Evolutionary conservation across 1,140 invertebrate species (phyloP).

Genomic region (Brachionus sp.): DNA sequence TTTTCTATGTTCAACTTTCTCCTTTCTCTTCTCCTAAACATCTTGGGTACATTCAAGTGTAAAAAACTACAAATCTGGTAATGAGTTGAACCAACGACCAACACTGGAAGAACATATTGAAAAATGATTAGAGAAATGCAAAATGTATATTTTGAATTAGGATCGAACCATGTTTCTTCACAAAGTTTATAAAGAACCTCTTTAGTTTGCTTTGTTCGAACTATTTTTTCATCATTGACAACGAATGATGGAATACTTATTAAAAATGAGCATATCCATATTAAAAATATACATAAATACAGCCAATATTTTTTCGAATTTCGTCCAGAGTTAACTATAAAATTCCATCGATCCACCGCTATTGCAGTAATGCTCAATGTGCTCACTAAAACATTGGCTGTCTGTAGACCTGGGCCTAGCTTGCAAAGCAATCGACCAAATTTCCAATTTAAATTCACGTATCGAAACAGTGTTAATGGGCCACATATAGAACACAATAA

Average conservation of each 20-base stretch:
- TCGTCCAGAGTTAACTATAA: constrained; percentile 16
- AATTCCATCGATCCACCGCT: constrained; percentile 68
- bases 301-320: background rate
- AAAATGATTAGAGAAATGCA: background rate
- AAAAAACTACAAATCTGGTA: constrained; percentile 32
- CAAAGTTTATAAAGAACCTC: constrained; percentile 21
- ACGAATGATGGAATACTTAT: constrained; percentile 27
- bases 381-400: constrained; percentile 79
- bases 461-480: background rate
- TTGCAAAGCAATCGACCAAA: constrained; percentile 67
- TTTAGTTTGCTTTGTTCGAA: background rate
- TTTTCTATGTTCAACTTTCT: background rate
- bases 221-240: background rate
- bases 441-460: constrained; percentile 51
- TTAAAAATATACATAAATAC: constrained; percentile 7
- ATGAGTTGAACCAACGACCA: background rate
- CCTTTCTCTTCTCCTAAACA: constrained; percentile 23
- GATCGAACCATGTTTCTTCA: constrained; percentile 12
- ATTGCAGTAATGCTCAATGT: constrained; percentile 84
- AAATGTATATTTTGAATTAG: background rate
- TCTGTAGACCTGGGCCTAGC: constrained; percentile 73
- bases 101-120: constrained; percentile 22
- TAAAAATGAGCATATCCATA: constrained; percentile 21
- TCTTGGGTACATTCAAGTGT: constrained; percentile 26
- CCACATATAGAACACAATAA: constrained; percentile 57